A percentile compares a stretch with the other conserved stretches of the same genome.
Evolutionary conservation across 2,888 invertebrate genomes (phyloP).

Genomic region (Daptonema setosum): DNA sequence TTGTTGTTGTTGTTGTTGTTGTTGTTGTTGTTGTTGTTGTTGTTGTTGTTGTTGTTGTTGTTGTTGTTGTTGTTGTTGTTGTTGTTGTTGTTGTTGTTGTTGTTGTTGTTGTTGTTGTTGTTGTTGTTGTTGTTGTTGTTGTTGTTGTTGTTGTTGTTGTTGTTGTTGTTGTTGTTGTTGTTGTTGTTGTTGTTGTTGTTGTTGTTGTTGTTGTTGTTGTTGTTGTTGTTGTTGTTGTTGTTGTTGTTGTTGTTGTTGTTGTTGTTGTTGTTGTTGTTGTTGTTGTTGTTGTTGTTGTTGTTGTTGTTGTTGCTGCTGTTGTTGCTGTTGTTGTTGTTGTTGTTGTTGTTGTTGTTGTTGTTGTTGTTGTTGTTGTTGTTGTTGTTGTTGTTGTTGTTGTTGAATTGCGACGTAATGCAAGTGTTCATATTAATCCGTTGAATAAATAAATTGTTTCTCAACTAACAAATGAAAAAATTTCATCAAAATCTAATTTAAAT

Average conservation of each 20-base stretch:
- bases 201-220: not conserved
- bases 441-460: no score
- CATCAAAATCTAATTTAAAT: no score
- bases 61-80: not conserved
- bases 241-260: not conserved
- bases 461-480: no score
- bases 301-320: not conserved
- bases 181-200: not conserved
- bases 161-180: not conserved
- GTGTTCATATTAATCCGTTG: no score
- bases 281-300: not conserved
- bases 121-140: not conserved
- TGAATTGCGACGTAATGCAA: no score
- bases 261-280: not conserved
- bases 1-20: not conserved
- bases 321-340: not conserved
- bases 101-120: not conserved
- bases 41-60: not conserved
- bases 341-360: not conserved
- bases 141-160: not conserved
- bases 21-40: not conserved
- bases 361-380: not conserved
- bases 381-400: not conserved
- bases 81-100: not conserved
- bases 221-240: not conserved